These are phyloP conservation scores for Monochamus alternatus DNA, from an alignment of 2,888 invertebrate genomes.

Conservation along the genomic window DNA sequence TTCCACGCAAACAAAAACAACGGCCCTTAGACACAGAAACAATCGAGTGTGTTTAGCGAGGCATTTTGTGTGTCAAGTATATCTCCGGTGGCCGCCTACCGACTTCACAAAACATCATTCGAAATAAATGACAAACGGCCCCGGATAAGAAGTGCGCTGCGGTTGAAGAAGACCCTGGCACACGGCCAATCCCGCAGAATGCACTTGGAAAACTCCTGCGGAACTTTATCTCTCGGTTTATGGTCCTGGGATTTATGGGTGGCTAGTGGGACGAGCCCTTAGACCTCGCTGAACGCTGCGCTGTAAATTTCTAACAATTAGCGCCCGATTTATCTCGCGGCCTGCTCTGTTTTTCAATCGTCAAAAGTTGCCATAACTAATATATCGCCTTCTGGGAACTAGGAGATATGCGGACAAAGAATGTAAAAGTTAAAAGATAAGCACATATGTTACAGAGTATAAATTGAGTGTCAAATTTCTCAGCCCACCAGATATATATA, in stretches of 20 bases:
- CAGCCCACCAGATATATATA: too few relatives aligned
- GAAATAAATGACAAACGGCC: constrained; percentile 37
- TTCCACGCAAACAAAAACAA: constrained; percentile 26
- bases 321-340: not conserved
- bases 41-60: constrained; percentile 15
- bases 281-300: constrained; percentile 29
- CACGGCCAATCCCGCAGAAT: constrained; percentile 51
- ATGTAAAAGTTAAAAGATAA: too few relatives aligned
- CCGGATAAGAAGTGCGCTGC: constrained; percentile 38
- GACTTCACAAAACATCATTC: constrained; percentile 37
- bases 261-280: constrained; percentile 12
- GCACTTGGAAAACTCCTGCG: constrained; percentile 55
- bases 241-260: constrained; percentile 48
- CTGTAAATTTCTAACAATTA: constrained; percentile 45
- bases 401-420: too few relatives aligned
- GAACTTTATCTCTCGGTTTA: constrained; percentile 56
- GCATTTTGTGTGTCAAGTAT: constrained; percentile 33
- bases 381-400: too few relatives aligned
- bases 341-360: too few relatives aligned
- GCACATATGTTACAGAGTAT: too few relatives aligned
- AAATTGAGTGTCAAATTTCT: too few relatives aligned
- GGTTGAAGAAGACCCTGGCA: constrained; percentile 49
- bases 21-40: not conserved
- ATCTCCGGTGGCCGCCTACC: constrained; percentile 31
- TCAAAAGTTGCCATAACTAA: too few relatives aligned